These are phyloP conservation scores for Bufo bufo DNA, from an alignment of 2,113 vertebrate species.

Conservation along the genomic window DNA sequence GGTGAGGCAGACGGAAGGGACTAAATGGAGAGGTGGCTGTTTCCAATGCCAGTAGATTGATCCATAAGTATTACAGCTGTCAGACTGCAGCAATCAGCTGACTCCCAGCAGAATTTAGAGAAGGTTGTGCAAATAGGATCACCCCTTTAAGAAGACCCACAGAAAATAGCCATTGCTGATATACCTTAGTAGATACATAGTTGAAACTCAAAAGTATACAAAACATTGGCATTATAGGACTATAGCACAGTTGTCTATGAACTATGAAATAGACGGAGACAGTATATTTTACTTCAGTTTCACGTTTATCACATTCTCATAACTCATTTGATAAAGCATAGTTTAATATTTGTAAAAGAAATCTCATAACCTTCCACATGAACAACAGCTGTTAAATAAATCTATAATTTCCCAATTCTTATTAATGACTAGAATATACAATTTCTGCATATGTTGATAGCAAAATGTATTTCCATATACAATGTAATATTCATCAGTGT, in stretches of 20 bases:
- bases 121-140: background rate
- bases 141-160: background rate
- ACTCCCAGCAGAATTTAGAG: background rate
- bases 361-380: background rate
- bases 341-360: background rate
- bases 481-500: constrained; percentile 28
- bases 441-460: background rate
- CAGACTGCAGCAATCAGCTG: background rate
- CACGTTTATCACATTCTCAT: background rate
- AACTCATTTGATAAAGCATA: background rate
- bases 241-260: background rate
- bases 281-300: background rate
- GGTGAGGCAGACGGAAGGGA: no score
- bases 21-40: no score
- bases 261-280: background rate
- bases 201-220: background rate
- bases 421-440: background rate
- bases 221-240: background rate
- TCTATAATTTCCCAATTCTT: background rate
- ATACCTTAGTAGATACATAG: background rate
- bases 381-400: background rate
- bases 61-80: background rate
- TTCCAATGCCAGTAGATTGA: background rate
- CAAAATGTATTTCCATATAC: constrained; percentile 9
- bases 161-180: background rate